Percentiles rank a stretch among this genome's conserved stretches.
Conservation (phyloP, 2,797 vertebrate genomes). For the Pogonophryne albipinna region DNA sequence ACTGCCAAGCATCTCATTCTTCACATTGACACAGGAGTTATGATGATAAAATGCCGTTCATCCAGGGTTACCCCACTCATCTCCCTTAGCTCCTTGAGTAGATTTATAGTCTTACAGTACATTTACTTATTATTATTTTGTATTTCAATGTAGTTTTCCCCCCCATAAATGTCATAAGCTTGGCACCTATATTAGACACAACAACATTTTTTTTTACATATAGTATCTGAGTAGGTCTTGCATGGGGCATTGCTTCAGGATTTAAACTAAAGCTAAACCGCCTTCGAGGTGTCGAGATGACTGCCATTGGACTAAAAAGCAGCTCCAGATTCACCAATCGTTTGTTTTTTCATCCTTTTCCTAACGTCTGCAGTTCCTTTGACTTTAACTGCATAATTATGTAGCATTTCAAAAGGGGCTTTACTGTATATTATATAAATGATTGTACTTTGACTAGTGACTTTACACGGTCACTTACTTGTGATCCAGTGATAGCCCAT, state of each 20-base stretch:
- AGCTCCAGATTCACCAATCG: background rate
- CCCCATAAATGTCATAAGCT: background rate
- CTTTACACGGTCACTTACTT: conserved; percentile 14
- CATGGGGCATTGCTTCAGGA: background rate
- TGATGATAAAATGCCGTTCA: conserved; percentile 24
- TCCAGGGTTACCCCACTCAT: background rate
- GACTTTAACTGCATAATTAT: background rate
- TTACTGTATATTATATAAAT: background rate
- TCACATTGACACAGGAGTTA: conserved; percentile 17
- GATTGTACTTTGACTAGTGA: background rate
- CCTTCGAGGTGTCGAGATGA: background rate
- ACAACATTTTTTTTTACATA: background rate
- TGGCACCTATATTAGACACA: too few species aligned
- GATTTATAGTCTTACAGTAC: background rate
- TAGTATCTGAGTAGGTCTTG: background rate
- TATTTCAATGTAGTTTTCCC: background rate
- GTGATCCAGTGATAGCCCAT: conserved; percentile 40
- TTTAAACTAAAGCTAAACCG: conserved; percentile 9
- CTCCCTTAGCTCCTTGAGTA: background rate
- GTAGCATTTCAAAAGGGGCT: background rate
- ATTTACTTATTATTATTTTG: too few species aligned
- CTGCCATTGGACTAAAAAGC: background rate
- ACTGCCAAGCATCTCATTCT: conserved; percentile 28
- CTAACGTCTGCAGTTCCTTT: background rate
- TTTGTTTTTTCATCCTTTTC: background rate